Evolutionary conservation across 2,888 invertebrate species (phyloP), one percentile per base, ranked within the genome.

Genomic region (Biston stratarius): DNA sequence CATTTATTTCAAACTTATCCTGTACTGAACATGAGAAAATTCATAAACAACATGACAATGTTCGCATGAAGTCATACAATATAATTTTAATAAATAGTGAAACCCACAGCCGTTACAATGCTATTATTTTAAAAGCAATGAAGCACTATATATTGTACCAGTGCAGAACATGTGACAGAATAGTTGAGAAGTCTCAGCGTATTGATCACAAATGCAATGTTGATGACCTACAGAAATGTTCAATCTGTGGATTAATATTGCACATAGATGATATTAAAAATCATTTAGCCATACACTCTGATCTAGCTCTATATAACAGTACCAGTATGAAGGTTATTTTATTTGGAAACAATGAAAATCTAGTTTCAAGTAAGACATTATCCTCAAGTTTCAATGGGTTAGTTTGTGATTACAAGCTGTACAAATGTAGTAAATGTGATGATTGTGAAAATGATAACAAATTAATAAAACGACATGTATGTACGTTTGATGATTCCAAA

Each of bases 81-180:
- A 83, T 91, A 47, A 76, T 90, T 44, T 48, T 80, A 56, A 89
- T 88, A 72, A 91, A 91, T 71, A 77, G 80, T 63, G 70, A 71
- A 33, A 75, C 81, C 56, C 83, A 91, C 70, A 75, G 77, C 70
- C 52, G 60, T 38, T 73, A 76, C 40, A 86, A 84, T 75, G 73
- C 77, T 48, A 69, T 74, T 24, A 77, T 89, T 62, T 69, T 74
- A 57, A 64, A 73, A 52, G 67, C 73, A 14, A 69, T 61, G 51
- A 75, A 79, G 64, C 69, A 74, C 51, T 88, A 84, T 72, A 73
- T 85, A 61, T 71, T 91, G 53, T 87, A 86, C 72, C 83, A 86
- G 76, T 91, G 91, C 74, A 85, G 91, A 79, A 84, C 79, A 60
- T 91, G 91, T 68, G 74, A 81, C 56, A 83, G 76, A 0, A 67